phyloP scores from a whole-genome alignment of 1,140 invertebrate species.

The Dendroctonus ponderosae region DNA sequence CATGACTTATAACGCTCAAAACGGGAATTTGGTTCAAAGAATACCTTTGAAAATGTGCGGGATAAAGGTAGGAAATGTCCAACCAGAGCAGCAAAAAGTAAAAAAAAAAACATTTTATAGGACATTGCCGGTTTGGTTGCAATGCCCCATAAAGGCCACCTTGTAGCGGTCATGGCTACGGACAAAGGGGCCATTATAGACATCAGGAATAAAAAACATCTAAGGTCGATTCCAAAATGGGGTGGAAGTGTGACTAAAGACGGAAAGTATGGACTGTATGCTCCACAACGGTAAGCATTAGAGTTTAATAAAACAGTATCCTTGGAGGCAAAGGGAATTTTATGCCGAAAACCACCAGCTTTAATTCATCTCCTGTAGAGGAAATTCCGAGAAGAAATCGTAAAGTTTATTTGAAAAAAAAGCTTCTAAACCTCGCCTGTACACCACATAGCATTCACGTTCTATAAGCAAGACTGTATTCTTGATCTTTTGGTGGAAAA shows the following conservation, averaged over 20 bases:
- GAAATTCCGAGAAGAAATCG: no score
- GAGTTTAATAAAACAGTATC: conserved; percentile 1
- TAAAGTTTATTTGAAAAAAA: no score
- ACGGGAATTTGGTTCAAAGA: conserved; percentile 77
- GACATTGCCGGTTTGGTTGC: conserved; percentile 69
- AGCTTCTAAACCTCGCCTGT: no score
- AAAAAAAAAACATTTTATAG: conserved; percentile 45
- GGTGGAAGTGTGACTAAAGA: conserved; percentile 79
- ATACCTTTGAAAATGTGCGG: conserved; percentile 64
- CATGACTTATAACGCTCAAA: conserved; percentile 80
- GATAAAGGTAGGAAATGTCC: conserved; percentile 57
- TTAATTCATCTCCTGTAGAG: no score
- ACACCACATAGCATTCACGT: no score
- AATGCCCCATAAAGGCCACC: conserved; percentile 77
- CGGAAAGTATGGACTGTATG: conserved; percentile 90
- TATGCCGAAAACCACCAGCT: not conserved
- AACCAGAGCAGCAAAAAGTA: not conserved
- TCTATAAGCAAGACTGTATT: no score
- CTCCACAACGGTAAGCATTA: conserved; percentile 69
- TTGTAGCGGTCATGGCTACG: conserved; percentile 83
- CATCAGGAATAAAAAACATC: conserved; percentile 75
- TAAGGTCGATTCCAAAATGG: conserved; percentile 78
- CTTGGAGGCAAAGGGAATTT: not conserved
- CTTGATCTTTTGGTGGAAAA: no score
- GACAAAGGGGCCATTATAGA: conserved; percentile 88